These are phyloP conservation scores for Antheraea yamamai DNA, from an alignment of 2,888 invertebrate species.

Conservation along the genomic window DNA sequence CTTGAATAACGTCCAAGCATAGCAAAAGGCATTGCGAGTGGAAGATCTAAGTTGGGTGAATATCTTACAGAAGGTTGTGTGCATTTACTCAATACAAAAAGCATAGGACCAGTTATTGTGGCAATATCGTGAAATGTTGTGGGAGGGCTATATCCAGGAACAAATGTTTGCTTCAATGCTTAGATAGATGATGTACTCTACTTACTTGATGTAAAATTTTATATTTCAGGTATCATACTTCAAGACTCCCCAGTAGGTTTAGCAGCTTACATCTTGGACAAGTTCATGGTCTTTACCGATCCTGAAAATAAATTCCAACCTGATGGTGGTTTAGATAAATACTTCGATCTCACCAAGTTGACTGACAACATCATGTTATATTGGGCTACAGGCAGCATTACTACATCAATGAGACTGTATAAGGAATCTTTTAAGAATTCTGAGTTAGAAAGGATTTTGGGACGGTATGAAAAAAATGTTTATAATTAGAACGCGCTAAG, in stretches of 20 bases:
- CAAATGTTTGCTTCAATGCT: not conserved
- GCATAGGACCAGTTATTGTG: too few relatives aligned
- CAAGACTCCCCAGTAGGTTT: conserved; percentile 91
- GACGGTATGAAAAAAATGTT: conserved; percentile 24
- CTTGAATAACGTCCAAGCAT: not conserved
- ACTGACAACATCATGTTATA: conserved; percentile 82
- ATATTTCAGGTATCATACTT: conserved; percentile 84
- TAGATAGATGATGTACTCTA: not conserved
- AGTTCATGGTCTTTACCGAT: conserved; percentile 87
- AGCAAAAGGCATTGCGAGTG: not conserved
- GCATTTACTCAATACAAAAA: too few relatives aligned
- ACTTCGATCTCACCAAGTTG: conserved; percentile 58
- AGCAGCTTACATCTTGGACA: conserved; percentile 94
- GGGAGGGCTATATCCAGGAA: too few relatives aligned
- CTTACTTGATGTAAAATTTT: conserved; percentile 16
- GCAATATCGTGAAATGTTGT: too few relatives aligned
- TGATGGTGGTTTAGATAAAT: conserved; percentile 84
- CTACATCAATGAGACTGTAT: conserved; percentile 81
- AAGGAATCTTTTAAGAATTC: conserved; percentile 79
- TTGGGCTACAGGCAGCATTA: conserved; percentile 76
- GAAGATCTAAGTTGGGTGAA: not conserved
- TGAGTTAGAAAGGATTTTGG: conserved; percentile 52
- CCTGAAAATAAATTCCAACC: conserved; percentile 71
- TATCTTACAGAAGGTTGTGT: not conserved
- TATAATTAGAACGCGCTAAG: too few relatives aligned